Percentiles rank a stretch among this genome's conserved stretches.
phyloP scores from a whole-genome alignment of 2,888 invertebrate genomes.

The Lagria hirta region DNA sequence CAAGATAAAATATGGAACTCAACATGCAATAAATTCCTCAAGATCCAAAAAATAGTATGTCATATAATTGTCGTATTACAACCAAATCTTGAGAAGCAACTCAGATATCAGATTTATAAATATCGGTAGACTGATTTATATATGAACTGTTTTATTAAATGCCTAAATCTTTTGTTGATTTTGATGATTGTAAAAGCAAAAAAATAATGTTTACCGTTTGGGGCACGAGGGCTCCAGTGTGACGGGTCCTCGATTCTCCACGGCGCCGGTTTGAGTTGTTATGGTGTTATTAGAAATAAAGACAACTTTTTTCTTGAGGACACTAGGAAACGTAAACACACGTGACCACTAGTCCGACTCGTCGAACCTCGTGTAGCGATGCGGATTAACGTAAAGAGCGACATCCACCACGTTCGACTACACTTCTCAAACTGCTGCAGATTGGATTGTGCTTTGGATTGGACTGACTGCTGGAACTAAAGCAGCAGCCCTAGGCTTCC shows the following conservation, averaged over 20 bases:
- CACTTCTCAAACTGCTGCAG: constrained; percentile 35
- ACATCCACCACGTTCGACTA: constrained; percentile 29
- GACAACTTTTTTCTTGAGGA: constrained; percentile 25
- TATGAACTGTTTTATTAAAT: no score
- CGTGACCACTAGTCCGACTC: constrained; percentile 21
- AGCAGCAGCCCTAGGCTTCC: constrained; percentile 41
- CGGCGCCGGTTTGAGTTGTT: constrained; percentile 41
- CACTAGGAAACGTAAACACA: constrained; percentile 22
- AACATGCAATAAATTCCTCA: no score
- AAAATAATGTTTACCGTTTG: constrained; percentile 50
- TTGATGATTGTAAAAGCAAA: no score
- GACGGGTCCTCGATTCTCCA: constrained; percentile 48
- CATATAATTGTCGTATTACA: no score
- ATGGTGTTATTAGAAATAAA: constrained; percentile 48
- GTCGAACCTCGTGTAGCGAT: constrained; percentile 30
- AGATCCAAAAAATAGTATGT: no score
- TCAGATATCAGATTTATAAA: no score
- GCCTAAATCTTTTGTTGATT: no score
- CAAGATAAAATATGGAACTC: no score
- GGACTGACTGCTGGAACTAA: constrained; percentile 38
- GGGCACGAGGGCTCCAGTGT: constrained; percentile 53
- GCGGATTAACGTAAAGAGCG: constrained; percentile 15
- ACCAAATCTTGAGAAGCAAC: no score
- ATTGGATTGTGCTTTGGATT: constrained; percentile 9
- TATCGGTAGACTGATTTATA: no score